Evolutionary conservation across 2,113 vertebrate species (phyloP), one percentile per base, ranked within the genome.

Genomic region (Lutjanus erythropterus): DNA sequence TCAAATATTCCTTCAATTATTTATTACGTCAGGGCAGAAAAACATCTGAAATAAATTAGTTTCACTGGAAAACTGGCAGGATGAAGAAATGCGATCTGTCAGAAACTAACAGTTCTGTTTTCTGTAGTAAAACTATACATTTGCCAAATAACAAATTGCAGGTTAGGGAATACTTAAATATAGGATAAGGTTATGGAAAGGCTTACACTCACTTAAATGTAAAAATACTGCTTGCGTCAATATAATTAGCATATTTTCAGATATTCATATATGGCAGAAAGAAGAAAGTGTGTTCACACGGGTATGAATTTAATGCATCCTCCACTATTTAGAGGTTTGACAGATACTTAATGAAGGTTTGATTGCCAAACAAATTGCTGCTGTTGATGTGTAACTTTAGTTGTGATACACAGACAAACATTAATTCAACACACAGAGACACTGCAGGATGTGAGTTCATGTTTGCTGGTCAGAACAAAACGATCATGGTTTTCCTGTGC

Each of bases 361-460:
- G 12, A 5, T 21, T 4, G n/a, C 6, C n/a, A 41, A 25, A 15
- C 23, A 52, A 25, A 52, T 23, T 27, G 42, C 42, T 18, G 16
- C 46, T 47, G 46, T 44, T 44, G 15, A 18, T 6, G 46, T 19
- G 2, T 60, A 56, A 7, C 4, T 23, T 15, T 4, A 8, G 25
- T 18, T 19, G 29, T 11, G 11, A 3, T 35, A 35, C 33, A 37
- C 52, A 37, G 2, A 41, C 31, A 6, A 27, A 25, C 56, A 62
- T 10, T 3, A 25, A 27, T 7, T 16, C 11, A 25, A 19, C 0
- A 47, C 56, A 59, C 25, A 55, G 25, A 52, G 16, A n/a, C 23
- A 9, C 19, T n/a, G 61, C 53, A 60, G 53, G 78, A 46, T 61
- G 46, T 39, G 39, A 65, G 39, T 39, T 79, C n/a, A 53, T 35